These are phyloP conservation scores for Cygnus buccinator DNA, from an alignment of 2,113 vertebrate genomes.

Conservation along the genomic window DNA sequence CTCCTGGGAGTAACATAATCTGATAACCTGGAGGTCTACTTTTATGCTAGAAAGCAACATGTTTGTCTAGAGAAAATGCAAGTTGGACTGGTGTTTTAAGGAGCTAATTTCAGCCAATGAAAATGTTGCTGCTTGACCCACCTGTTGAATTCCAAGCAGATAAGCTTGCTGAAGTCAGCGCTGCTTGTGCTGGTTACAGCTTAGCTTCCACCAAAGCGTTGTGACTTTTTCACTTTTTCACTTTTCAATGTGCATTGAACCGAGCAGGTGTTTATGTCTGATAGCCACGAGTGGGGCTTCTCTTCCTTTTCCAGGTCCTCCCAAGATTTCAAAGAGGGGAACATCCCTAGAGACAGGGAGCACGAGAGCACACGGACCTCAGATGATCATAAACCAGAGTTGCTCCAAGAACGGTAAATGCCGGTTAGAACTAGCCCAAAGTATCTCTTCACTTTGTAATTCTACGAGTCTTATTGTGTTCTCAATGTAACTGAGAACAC, in stretches of 20 bases:
- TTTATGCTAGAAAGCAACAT: not conserved
- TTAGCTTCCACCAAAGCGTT: not conserved
- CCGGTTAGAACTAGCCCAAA: not conserved
- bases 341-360: not conserved
- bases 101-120: not conserved
- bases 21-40: not conserved
- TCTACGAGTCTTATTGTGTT: not conserved
- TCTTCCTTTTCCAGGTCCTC: conserved; percentile 6
- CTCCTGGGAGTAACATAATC: too few relatives aligned
- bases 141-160: not conserved
- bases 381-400: not conserved
- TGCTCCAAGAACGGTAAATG: not conserved
- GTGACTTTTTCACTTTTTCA: not conserved
- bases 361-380: not conserved
- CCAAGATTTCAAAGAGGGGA: not conserved
- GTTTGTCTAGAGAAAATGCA: not conserved
- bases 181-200: not conserved
- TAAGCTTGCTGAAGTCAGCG: not conserved
- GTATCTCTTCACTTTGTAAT: not conserved
- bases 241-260: not conserved
- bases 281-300: not conserved
- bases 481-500: not conserved
- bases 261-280: not conserved
- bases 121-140: not conserved
- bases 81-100: not conserved